These are phyloP conservation scores for Scleropages formosus DNA, from an alignment of 2,797 vertebrate species.

Conservation along the genomic window DNA sequence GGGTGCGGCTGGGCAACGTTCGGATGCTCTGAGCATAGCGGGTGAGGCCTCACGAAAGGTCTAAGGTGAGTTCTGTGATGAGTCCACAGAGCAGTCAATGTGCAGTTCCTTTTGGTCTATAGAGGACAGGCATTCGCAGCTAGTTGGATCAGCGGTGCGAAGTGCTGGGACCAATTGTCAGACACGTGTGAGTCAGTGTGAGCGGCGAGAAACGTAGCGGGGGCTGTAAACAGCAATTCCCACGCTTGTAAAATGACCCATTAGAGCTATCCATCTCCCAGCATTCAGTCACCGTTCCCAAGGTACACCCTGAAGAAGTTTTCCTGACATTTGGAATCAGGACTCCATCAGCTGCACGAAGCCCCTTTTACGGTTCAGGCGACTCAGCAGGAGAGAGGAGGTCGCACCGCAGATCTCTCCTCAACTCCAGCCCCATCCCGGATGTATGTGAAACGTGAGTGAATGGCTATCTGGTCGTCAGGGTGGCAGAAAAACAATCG, in stretches of 20 bases:
- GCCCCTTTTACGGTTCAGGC: constrained; percentile 18
- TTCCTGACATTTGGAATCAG: constrained; percentile 5
- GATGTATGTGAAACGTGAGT: not conserved
- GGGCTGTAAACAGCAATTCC: not conserved
- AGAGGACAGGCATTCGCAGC: constrained; percentile 20
- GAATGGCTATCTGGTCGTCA: not conserved
- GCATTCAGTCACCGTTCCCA: not conserved
- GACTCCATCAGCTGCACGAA: not conserved
- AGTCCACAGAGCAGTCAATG: no score
- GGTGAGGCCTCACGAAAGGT: no score
- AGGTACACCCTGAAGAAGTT: not conserved
- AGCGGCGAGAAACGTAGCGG: not conserved
- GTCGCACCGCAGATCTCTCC: not conserved
- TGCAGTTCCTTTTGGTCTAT: not conserved
- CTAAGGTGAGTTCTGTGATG: not conserved
- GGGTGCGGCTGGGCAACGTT: not conserved
- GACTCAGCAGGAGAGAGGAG: not conserved
- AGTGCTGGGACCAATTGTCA: not conserved
- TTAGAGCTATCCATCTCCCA: not conserved
- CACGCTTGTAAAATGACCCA: not conserved
- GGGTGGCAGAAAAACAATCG: no score
- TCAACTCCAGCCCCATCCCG: not conserved
- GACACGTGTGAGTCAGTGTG: not conserved
- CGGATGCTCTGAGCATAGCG: not conserved
- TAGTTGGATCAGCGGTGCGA: not conserved